Conservation (phyloP, 2,113 vertebrate genomes). For the Coregonus clupeaformis region DNA sequence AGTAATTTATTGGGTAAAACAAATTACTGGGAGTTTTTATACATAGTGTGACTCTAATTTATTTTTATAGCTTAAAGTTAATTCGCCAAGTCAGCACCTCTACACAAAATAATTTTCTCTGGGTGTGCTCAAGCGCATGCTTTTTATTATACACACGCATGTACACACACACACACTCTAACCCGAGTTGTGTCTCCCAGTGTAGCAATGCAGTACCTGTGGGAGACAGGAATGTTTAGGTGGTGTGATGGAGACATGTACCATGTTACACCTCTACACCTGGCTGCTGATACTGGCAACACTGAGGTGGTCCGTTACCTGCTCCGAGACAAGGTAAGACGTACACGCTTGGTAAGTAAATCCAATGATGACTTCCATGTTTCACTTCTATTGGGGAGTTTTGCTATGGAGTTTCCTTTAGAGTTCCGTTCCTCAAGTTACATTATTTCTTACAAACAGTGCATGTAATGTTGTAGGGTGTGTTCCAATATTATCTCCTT, state of each 20-base stretch:
- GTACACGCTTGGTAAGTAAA: background rate
- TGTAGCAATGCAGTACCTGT: constrained; percentile 73
- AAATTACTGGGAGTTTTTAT: too few relatives aligned
- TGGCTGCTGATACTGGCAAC: constrained; percentile 76
- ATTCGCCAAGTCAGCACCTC: too few relatives aligned
- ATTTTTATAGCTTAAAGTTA: too few relatives aligned
- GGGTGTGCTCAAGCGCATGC: too few relatives aligned
- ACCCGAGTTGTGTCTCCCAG: constrained; percentile 51
- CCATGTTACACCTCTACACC: constrained; percentile 72
- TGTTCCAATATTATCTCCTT: too few relatives aligned
- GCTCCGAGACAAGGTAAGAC: constrained; percentile 66
- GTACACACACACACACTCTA: background rate
- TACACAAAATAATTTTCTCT: too few relatives aligned
- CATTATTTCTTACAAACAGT: too few relatives aligned
- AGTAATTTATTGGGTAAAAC: too few relatives aligned
- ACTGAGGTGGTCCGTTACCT: constrained; percentile 73
- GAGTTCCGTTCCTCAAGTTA: too few relatives aligned
- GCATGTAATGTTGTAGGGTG: too few relatives aligned
- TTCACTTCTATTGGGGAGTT: background rate
- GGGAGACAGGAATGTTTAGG: constrained; percentile 74
- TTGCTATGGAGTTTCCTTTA: too few relatives aligned
- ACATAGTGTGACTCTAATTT: too few relatives aligned
- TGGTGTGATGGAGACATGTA: constrained; percentile 75
- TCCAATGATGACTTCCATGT: background rate
- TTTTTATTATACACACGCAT: background rate